Base-by-base conservation (phyloP, 2,797 vertebrate genomes). In the Gila robusta region DNA sequence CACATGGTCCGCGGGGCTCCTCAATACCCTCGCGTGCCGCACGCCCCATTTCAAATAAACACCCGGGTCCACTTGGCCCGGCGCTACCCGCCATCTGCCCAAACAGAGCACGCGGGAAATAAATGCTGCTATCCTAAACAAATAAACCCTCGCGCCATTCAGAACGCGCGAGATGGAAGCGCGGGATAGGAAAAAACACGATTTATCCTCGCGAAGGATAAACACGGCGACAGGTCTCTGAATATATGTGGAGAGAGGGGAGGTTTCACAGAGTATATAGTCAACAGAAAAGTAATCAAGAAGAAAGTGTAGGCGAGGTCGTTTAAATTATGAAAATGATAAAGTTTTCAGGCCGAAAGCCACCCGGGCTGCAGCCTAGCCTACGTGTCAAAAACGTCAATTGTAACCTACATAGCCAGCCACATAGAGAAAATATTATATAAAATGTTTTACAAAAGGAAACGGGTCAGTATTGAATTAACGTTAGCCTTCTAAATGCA, bases 91-190 rank as follows among this genome's bases (percentile, higher is more conserved):
- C 89, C 91, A 90, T 91, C 91, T 92, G 91, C 89, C 87, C 87
- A 91, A 89, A 91, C 89, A 91, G 88, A 91, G 70, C 70, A 44
- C 69, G 69, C 85, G 82, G 81, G 81, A 90, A 90, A 94, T 94
- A 95, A 95, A 95, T 94, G 86, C 84, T 86, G 87, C 67, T 86
- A 81, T 82, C 89, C 91, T 94, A 89, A 86, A 91, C 94, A 94
- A 95, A 95, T 93, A 95, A 94, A 93, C 92, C 35, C 32, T 77
- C 89, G 79, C 86, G 76, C 90, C 89, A 87, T 84, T 91, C 89
- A 71, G 85, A 62, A 72, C 89, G n/a, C 78, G 35, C 49, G 74
- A 16, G 81, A 83, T 23, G 64, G 77, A 73, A 80, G 73, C 73
- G 59, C 52, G 62, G 62, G 73, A 74, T 11, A 86, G 52, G 77